Base-by-base conservation (phyloP, 1,140 invertebrate species). In the Plectrocnemia conspersa region DNA sequence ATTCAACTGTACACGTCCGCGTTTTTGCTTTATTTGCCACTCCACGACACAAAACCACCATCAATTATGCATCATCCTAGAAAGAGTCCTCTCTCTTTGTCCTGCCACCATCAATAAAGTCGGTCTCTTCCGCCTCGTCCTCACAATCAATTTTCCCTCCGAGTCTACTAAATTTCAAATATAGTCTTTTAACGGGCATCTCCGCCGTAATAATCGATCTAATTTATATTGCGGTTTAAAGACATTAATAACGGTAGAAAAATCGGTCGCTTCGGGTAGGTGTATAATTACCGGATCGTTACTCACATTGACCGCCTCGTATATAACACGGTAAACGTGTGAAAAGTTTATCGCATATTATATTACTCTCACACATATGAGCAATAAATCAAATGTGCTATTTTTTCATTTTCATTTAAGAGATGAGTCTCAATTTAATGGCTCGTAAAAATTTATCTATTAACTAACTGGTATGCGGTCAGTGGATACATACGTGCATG, bases 61-160 rank as follows among this genome's bases (percentile, higher is more conserved):
- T 38, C 35, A 38, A 38, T 38, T 38, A 38, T 16, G 35, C n/a
- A 29, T 29, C 7, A 29, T 29, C 7, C 27, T n/a, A n/a, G 27
- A n/a, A n/a, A 29, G 15, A 10, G 5, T 38, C 35, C 15, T 16
- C 18, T 29, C 18, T 38, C 10, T 38, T 38, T 16, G 10, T 5
- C 35, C 5, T 5, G 6, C 18, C 35, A 16, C 35, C 11, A 38
- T 38, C 35, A 15, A 38, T 38, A 38, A 38, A 38, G 35, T 16
- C 6, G 15, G 15, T 7, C 35, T 38, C 35, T 9, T 38, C 35
- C 11, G 35, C 5, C 15, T 16, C 11, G 11, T 38, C 11, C 11
- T 38, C 35, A 38, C 13, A 10, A 6, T 9, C 35, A 38, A 5
- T n/a, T n/a, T n/a, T n/a, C n/a, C n/a, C n/a, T n/a, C n/a, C n/a